These are phyloP conservation scores for Bombus fervidus DNA, from an alignment of 1,140 invertebrate species.

Conservation along the genomic window DNA sequence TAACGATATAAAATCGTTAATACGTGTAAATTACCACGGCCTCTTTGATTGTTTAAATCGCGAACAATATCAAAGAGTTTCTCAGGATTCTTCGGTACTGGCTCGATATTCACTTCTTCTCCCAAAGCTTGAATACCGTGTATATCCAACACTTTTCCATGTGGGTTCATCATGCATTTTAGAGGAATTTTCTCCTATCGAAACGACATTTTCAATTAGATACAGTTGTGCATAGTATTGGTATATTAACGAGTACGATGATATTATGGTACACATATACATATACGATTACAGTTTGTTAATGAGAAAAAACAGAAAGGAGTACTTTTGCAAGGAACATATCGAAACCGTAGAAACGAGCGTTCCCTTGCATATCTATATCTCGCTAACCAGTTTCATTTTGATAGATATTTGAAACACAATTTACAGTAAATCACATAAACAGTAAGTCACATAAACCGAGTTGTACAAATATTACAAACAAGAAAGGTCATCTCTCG, in stretches of 20 bases:
- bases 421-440: neutral
- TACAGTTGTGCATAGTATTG: no score
- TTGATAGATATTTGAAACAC: neutral
- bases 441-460: no score
- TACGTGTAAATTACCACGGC: conserved; percentile 84
- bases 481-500: no score
- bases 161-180: conserved; percentile 91
- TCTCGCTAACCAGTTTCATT: neutral
- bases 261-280: neutral
- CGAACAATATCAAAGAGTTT: conserved; percentile 87
- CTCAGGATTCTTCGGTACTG: conserved; percentile 79
- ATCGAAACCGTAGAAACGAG: no score
- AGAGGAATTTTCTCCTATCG: conserved; percentile 85
- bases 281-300: neutral
- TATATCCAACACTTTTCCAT: conserved; percentile 88
- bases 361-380: neutral
- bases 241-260: neutral
- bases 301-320: neutral
- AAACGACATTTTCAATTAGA: conserved; percentile 1
- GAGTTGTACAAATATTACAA: no score
- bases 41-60: conserved; percentile 89
- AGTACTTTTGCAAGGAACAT: no score
- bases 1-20: neutral
- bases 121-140: conserved; percentile 85
- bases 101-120: conserved; percentile 87